phyloP scores from a whole-genome alignment of 2,888 invertebrate genomes.

The Ornithoptera priamus region DNA sequence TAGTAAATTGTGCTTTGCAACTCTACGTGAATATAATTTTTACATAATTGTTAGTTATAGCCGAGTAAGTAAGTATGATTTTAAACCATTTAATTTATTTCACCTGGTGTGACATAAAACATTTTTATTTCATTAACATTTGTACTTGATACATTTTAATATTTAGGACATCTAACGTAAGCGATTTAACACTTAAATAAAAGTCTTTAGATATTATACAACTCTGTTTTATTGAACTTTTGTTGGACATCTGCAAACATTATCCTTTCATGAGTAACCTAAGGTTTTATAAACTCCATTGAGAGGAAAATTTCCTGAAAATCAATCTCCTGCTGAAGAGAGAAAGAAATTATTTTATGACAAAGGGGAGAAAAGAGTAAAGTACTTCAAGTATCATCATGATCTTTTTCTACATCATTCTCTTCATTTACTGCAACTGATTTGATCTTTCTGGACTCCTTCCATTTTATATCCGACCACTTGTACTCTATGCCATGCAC shows the following conservation, averaged over 20 bases:
- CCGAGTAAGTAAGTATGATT: neutral
- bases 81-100: neutral
- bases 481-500: conserved; percentile 65
- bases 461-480: conserved; percentile 56
- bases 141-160: neutral
- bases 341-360: no score
- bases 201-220: conserved; percentile 10
- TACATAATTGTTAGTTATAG: neutral
- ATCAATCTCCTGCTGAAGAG: no score
- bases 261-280: no score
- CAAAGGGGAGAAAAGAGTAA: no score
- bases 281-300: no score
- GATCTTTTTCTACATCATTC: conserved; percentile 18
- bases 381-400: neutral
- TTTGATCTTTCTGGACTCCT: conserved; percentile 36
- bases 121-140: conserved; percentile 17
- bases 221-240: conserved; percentile 15
- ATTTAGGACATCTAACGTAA: conserved; percentile 4
- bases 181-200: conserved; percentile 19
- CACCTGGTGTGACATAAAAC: conserved; percentile 11
- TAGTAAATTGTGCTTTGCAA: neutral
- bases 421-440: conserved; percentile 33
- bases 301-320: no score
- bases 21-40: neutral
- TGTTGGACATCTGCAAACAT: no score